Evolutionary conservation across 2,113 vertebrate species (phyloP).

Genomic region (Platycercus adscitus): DNA sequence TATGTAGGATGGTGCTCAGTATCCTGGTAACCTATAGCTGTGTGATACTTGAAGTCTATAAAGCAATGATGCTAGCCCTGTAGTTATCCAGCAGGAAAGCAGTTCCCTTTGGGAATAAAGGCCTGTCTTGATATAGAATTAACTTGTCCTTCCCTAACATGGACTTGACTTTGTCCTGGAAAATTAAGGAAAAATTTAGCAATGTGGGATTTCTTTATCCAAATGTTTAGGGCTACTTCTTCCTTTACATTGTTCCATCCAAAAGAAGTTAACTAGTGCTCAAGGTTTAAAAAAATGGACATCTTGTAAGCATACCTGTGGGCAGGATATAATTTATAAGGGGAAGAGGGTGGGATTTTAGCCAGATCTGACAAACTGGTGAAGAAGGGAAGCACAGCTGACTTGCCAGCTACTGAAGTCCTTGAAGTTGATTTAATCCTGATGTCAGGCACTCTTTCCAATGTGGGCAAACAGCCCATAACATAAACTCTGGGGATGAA

Average conservation of each 20-base stretch:
- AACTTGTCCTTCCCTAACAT: background rate
- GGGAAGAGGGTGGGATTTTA: background rate
- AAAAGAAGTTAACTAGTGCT: background rate
- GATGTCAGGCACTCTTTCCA: constrained; percentile 16
- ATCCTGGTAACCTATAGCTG: background rate
- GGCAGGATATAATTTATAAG: background rate
- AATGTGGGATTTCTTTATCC: background rate
- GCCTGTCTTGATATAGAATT: background rate
- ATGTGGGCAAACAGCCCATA: constrained; percentile 58
- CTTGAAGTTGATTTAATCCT: constrained; percentile 45
- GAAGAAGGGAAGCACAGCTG: background rate
- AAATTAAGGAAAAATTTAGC: background rate
- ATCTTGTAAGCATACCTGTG: background rate
- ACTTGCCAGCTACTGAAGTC: background rate
- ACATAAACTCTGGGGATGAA: constrained; percentile 47
- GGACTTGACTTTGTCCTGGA: background rate
- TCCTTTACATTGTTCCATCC: background rate
- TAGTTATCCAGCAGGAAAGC: background rate
- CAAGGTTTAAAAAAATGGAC: background rate
- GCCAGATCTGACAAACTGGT: background rate
- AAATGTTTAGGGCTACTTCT: background rate
- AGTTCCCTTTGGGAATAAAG: background rate
- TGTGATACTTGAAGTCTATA: background rate
- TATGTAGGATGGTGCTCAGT: background rate
- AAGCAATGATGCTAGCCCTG: background rate